Evolutionary conservation across 2,888 invertebrate genomes (phyloP), one percentile per base, ranked within the genome.

Genomic region (Eulithis testata): DNA sequence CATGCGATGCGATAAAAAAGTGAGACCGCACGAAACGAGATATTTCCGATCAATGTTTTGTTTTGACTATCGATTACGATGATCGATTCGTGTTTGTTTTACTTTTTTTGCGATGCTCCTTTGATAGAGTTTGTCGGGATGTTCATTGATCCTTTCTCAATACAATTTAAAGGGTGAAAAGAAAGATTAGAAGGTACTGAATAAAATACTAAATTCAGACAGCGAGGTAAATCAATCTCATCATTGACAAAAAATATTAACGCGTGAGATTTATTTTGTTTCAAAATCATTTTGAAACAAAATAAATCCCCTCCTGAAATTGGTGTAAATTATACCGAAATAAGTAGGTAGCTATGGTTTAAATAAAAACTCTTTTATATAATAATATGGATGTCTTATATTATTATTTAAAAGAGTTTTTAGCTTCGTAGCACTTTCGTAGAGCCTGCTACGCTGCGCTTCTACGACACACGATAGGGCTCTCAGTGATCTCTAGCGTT

Each of bases 21-120:
- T 60, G 61, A 54, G 57, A 67, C 27, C 59, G 65, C 61, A 50
- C 65, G 56, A 63, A 75, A 83, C 71, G 47, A 70, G 73, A 84
- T 79, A 76, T 79, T 76, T 73, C 66, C 76, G 73, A 75, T 77
- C 72, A 57, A 63, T 53, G 75, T 70, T 74, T 83, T 85, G 83
- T 87, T 81, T 83, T 76, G 81, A 79, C 77, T 74, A 77, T 81
- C 76, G 78, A 79, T 80, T 65, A 61, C 69, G 55, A 71, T 71
- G 60, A 60, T 61, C 65, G 57, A 65, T 62, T 44, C 44, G 57
- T 63, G 59, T 71, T 66, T 62, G 68, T 75, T 71, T 71, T 75
- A 71, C 65, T 44, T 40, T 55, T 74, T 59, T 66, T 68, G 57
- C 54, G 66, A 73, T 76, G 75, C 67, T 61, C 49, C 68, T 68